These are phyloP conservation scores for Pollenia labialis DNA, from an alignment of 2,888 invertebrate genomes.

Conservation along the genomic window DNA sequence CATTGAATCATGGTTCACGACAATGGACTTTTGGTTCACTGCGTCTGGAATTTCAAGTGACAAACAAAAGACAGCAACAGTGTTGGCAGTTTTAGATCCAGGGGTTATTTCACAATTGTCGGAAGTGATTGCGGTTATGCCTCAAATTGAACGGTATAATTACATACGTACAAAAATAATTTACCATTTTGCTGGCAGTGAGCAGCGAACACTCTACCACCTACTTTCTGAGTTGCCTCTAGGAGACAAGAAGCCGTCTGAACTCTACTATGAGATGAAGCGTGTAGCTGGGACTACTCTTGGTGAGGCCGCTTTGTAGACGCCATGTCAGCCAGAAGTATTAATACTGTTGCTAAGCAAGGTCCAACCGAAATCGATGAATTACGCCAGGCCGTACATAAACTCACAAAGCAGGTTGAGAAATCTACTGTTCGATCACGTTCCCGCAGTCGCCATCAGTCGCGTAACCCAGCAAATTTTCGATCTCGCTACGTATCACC, in stretches of 20 bases:
- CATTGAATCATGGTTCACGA: background rate
- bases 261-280: background rate
- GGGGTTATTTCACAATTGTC: background rate
- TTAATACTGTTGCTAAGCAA: too few species aligned
- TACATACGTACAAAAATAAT: background rate
- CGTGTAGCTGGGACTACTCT: too few species aligned
- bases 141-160: background rate
- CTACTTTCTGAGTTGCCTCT: background rate
- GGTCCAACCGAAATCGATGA: too few species aligned
- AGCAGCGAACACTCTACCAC: background rate
- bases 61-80: background rate
- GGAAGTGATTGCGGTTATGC: background rate
- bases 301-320: too few species aligned
- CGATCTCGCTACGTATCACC: background rate
- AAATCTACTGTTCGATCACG: too few species aligned
- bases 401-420: too few species aligned
- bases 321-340: too few species aligned
- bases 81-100: background rate
- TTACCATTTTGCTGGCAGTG: too few species aligned
- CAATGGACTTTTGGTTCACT: too few species aligned
- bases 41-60: too few species aligned
- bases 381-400: too few species aligned
- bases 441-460: conserved; percentile 1
- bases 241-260: background rate
- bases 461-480: conserved; percentile 2